Conservation (phyloP, 1,140 invertebrate species). For the Leptinotarsa undecemlineata region DNA sequence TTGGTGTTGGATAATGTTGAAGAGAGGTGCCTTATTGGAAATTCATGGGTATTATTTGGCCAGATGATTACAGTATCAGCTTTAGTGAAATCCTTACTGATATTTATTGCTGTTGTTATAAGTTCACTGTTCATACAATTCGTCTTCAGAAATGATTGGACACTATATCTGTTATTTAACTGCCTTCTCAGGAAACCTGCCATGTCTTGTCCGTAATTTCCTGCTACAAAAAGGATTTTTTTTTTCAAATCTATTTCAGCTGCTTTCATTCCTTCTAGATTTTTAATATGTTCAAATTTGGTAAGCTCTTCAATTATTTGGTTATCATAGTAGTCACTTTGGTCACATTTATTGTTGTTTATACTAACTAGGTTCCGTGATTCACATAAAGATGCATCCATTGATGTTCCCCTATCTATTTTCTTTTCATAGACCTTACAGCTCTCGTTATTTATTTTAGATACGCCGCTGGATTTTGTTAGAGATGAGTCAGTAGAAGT, state of each 20-base stretch:
- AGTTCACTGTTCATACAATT: not conserved
- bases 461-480: not conserved
- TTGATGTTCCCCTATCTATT: not conserved
- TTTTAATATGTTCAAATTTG: not conserved
- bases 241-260: not conserved
- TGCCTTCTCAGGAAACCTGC: constrained; percentile 1
- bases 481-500: not conserved
- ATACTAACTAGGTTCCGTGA: not conserved
- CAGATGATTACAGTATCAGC: not conserved
- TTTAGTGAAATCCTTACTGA: not conserved
- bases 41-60: constrained; percentile 7
- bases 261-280: no score
- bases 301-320: not conserved
- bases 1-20: not conserved
- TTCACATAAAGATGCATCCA: not conserved
- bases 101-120: constrained; percentile 10
- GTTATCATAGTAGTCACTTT: no score
- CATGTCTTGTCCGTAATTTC: constrained; percentile 11
- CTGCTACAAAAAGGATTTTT: constrained; percentile 6
- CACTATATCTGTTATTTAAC: not conserved
- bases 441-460: not conserved
- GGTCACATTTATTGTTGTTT: not conserved
- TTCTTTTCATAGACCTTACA: not conserved
- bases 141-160: constrained; percentile 8
- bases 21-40: not conserved